Conservation (phyloP, 2,888 invertebrate species). For the Nomada flava region DNA sequence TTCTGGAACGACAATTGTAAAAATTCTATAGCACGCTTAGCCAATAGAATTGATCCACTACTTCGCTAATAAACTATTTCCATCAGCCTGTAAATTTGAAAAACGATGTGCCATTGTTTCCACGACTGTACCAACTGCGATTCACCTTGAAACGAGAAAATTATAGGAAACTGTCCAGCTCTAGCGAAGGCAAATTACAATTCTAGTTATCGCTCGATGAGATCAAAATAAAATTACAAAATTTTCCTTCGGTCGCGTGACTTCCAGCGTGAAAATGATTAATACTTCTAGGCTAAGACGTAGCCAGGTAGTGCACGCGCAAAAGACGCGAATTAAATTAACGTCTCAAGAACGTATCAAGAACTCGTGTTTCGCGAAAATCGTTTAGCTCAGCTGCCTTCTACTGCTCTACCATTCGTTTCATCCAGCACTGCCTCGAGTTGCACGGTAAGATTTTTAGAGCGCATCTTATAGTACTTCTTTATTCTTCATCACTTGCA, state of each 20-base stretch:
- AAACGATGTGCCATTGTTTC: too few relatives aligned
- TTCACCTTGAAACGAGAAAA: conserved; percentile 6
- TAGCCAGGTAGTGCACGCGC: not conserved
- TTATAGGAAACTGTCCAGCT: not conserved
- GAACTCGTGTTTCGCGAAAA: conserved; percentile 31
- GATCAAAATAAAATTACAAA: conserved; percentile 27
- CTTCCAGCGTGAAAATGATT: conserved; percentile 23
- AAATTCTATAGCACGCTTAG: too few relatives aligned
- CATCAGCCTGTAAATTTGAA: too few relatives aligned
- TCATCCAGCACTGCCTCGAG: not conserved
- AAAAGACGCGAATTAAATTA: conserved; percentile 32
- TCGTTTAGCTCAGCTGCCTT: conserved; percentile 11
- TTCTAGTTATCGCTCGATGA: conserved; percentile 11
- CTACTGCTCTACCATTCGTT: not conserved
- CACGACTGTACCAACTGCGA: not conserved
- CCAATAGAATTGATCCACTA: too few relatives aligned
- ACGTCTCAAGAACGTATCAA: conserved; percentile 13
- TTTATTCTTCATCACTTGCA: not conserved
- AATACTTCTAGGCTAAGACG: conserved; percentile 16
- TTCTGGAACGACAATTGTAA: too few relatives aligned
- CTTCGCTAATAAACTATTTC: too few relatives aligned
- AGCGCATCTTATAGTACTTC: conserved; percentile 20
- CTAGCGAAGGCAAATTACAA: not conserved
- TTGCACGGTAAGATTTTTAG: conserved; percentile 32
- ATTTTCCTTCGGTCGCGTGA: conserved; percentile 17